These are phyloP conservation scores for Julus scandinavius DNA, from an alignment of 2,888 invertebrate genomes.

Conservation along the genomic window DNA sequence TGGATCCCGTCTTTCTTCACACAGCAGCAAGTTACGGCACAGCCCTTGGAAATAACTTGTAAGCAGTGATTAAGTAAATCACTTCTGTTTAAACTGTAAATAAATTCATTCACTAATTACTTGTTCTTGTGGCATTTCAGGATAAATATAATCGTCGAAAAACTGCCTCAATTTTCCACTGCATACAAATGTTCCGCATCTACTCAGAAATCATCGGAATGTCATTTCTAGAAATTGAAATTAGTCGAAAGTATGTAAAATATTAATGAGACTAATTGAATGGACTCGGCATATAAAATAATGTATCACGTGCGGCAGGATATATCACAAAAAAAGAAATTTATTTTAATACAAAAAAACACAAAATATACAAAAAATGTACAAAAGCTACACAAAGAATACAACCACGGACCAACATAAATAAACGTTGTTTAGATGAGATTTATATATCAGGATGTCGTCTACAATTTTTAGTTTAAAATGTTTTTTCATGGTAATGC, in stretches of 20 bases:
- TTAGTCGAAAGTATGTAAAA: background rate
- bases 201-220: background rate
- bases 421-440: background rate
- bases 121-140: background rate
- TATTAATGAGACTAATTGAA: background rate
- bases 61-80: background rate
- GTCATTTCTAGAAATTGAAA: background rate
- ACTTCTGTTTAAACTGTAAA: background rate
- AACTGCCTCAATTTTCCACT: background rate
- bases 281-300: background rate
- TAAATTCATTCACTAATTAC: background rate
- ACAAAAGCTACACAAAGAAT: conserved; percentile 23
- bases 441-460: background rate
- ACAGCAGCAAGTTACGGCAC: conserved; percentile 48
- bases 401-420: background rate
- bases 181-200: background rate
- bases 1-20: conserved; percentile 37
- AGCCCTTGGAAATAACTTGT: conserved; percentile 46
- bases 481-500: background rate
- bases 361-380: conserved; percentile 46
- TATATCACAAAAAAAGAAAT: conserved; percentile 20
- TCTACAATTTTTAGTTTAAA: background rate
- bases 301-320: background rate
- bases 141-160: conserved; percentile 38
- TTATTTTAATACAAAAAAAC: conserved; percentile 45